These are phyloP conservation scores for Macroglossus sobrinus DNA, from an alignment of 2,113 vertebrate species.

Conservation along the genomic window DNA sequence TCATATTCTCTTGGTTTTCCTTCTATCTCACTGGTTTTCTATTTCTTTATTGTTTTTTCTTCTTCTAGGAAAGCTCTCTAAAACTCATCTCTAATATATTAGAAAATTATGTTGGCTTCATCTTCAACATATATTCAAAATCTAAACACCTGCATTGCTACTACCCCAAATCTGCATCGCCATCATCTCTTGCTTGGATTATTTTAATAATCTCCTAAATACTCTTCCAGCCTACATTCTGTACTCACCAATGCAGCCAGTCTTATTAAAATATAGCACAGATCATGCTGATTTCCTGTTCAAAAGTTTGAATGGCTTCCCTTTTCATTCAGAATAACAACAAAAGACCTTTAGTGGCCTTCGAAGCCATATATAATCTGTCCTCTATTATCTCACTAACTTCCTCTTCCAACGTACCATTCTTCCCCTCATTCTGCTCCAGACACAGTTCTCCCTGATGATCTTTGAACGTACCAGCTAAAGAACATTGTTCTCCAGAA, in stretches of 20 bases:
- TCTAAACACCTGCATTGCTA: neutral
- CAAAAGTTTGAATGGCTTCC: neutral
- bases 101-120: neutral
- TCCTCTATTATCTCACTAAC: neutral
- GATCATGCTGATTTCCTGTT: neutral
- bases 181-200: neutral
- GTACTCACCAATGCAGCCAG: neutral
- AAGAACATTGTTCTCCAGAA: neutral
- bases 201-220: neutral
- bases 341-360: neutral
- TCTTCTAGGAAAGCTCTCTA: neutral
- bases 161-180: neutral
- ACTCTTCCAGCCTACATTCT: neutral
- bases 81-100: neutral
- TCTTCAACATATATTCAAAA: neutral
- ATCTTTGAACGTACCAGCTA: neutral
- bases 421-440: neutral
- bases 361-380: neutral
- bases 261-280: neutral
- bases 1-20: neutral
- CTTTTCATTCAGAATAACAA: neutral
- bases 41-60: neutral
- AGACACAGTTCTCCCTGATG: neutral
- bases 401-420: neutral
- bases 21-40: neutral